Conservation (phyloP, 2,797 vertebrate species). For the Ctenosaura bakeri region DNA sequence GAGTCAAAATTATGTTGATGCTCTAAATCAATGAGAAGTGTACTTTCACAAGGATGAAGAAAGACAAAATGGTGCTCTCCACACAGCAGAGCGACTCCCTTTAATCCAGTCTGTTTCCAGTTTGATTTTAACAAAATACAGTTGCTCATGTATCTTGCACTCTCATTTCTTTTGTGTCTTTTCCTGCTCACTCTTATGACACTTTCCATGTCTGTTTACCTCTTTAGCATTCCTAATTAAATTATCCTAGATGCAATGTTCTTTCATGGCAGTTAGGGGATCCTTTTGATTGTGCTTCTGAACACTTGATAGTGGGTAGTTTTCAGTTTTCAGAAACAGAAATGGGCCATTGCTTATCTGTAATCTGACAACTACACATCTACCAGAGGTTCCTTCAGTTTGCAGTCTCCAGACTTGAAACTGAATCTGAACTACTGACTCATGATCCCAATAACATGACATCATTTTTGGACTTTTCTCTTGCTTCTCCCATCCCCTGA, state of each 20-base stretch:
- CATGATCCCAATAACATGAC: too few relatives aligned
- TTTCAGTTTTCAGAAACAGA: not conserved
- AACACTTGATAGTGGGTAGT: not conserved
- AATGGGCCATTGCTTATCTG: not conserved
- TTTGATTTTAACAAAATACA: not conserved
- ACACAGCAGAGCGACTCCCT: not conserved
- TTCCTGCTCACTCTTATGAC: not conserved
- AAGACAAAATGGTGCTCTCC: not conserved
- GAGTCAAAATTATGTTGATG: not conserved
- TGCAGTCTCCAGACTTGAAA: not conserved
- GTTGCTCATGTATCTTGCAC: not conserved
- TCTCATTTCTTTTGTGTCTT: not conserved
- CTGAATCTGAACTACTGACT: too few relatives aligned
- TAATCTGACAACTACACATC: not conserved
- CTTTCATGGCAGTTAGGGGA: not conserved
- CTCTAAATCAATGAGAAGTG: not conserved
- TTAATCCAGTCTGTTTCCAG: not conserved
- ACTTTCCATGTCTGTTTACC: not conserved
- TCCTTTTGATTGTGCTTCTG: not conserved
- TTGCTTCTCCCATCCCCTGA: too few relatives aligned
- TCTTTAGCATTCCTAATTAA: slow-evolving; percentile 6
- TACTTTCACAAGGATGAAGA: not conserved
- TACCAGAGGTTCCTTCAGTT: not conserved
- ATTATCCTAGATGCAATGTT: not conserved
- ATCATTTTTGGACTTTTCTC: too few relatives aligned